These are phyloP conservation scores for Eustalomyia histrio DNA, from an alignment of 2,888 invertebrate genomes.

Conservation along the genomic window DNA sequence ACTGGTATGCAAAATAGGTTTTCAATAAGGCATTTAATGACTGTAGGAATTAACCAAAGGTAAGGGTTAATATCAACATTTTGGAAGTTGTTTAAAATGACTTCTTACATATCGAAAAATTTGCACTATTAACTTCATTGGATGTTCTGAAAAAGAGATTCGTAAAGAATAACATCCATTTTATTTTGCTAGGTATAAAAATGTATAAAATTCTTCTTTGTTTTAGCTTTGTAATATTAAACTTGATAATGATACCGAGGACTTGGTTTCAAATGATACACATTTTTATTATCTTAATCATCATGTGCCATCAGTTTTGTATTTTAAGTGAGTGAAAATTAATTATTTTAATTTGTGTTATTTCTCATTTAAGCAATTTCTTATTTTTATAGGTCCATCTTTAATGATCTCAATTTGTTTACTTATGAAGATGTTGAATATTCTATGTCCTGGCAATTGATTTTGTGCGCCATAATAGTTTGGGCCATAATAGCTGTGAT, in stretches of 20 bases:
- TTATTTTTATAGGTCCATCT: conserved; percentile 43
- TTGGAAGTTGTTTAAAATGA: too few species aligned
- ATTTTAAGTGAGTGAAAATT: conserved; percentile 58
- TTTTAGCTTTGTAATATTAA: conserved; percentile 49
- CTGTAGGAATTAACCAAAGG: too few species aligned
- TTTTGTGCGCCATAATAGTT: conserved; percentile 65
- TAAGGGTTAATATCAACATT: too few species aligned
- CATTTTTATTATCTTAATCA: conserved; percentile 26
- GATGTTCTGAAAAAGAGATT: too few species aligned
- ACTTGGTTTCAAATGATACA: conserved; percentile 16
- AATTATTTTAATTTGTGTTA: not conserved
- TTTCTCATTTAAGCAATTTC: not conserved
- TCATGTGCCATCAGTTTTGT: conserved; percentile 72
- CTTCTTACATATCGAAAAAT: too few species aligned
- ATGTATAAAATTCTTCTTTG: not conserved
- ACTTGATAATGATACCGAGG: conserved; percentile 26
- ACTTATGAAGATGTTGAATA: conserved; percentile 35
- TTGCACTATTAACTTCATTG: too few species aligned
- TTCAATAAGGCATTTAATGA: too few species aligned
- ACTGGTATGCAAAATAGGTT: too few species aligned
- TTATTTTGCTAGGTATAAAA: too few species aligned
- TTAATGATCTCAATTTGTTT: conserved; percentile 47
- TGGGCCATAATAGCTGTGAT: conserved; percentile 71
- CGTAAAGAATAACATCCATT: too few species aligned
- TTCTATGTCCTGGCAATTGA: conserved; percentile 72